A percentile compares a stretch with the other conserved stretches of the same genome.
Evolutionary conservation across 2,888 invertebrate species (phyloP).

Genomic region (Eupithecia tripunctaria): DNA sequence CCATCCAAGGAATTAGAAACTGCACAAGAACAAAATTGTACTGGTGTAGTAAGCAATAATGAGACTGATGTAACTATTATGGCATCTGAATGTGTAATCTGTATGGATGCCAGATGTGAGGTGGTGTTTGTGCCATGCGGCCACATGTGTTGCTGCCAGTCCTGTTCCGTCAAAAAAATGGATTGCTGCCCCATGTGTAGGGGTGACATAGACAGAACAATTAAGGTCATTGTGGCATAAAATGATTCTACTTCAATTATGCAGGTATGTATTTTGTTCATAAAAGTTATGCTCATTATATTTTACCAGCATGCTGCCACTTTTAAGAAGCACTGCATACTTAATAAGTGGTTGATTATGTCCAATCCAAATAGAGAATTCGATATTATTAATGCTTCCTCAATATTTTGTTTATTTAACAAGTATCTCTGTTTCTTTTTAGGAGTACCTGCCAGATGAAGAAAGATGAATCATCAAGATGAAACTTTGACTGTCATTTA

Average conservation of each 20-base stretch:
- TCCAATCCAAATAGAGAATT: background rate
- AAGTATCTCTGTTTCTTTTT: background rate
- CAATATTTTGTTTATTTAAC: background rate
- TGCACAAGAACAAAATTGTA: conserved; percentile 55
- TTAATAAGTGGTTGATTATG: background rate
- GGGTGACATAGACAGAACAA: conserved; percentile 87
- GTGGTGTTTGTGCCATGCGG: conserved; percentile 94
- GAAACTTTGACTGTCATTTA: conserved; percentile 4
- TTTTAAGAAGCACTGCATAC: conserved; percentile 1
- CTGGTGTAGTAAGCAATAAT: conserved; percentile 64
- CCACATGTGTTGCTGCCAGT: conserved; percentile 92
- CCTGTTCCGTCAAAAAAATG: conserved; percentile 86
- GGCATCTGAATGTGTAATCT: conserved; percentile 91
- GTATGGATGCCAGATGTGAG: conserved; percentile 89
- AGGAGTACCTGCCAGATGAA: background rate
- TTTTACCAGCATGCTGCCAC: background rate
- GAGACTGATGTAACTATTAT: conserved; percentile 61
- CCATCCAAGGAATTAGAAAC: conserved; percentile 51
- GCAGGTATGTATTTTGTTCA: conserved; percentile 22
- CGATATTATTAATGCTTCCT: background rate
- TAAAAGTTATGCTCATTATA: background rate
- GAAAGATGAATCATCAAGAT: background rate
- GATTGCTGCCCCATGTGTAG: conserved; percentile 92
- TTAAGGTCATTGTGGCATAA: conserved; percentile 86
- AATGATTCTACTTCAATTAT: conserved; percentile 40